Base-by-base conservation (phyloP, 2,797 vertebrate genomes). In the Poecile montanus region DNA sequence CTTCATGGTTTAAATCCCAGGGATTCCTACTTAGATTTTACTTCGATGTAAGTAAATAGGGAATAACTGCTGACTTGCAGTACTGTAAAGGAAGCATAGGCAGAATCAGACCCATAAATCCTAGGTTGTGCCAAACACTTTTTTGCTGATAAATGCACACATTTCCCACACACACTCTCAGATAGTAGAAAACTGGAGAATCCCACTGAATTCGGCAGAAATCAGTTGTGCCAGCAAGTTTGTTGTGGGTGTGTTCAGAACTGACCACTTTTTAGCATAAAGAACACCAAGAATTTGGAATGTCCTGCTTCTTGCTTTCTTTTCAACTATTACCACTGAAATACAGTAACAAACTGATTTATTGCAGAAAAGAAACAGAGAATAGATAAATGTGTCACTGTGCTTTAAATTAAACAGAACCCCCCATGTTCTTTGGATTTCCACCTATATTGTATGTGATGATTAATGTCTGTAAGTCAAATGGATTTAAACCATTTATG, bases 181-280 rank as follows among this genome's bases (percentile, higher is more conserved):
- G 61, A 23, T 20, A 30, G 29, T 19, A 27, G 25, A 79, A 91
- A 87, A 71, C 47, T 14, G 16, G 54, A 87, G n/a, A 68, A 79
- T 71, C 56, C 45, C 40, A 38, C 2, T 65, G 58, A 89, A 65
- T 32, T 74, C 13, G 6, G 34, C n/a, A 87, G 36, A 94, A 95
- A 91, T 89, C 40, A 89, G 58, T 68, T 77, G 63, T 70, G 27
- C 58, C 50, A 34, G 40, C 51, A 58, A 72, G 63, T 70, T 78
- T 88, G 40, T 63, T 27, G 53, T 50, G 81, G 67, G n/a, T 20
- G 40, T 74, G 63, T 60, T 81, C 65, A 92, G 50, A 88, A 78
- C 78, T 86, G 88, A 92, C 62, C 87, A 82, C 68, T 89, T 95
- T 67, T 91, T 77, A 89, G 53, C 40, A 36, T 40, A 88, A 89